A percentile compares a stretch with the other conserved stretches of the same genome.
Evolutionary conservation across 2,113 vertebrate species (phyloP).

Genomic region (Crotalus viridis): DNA sequence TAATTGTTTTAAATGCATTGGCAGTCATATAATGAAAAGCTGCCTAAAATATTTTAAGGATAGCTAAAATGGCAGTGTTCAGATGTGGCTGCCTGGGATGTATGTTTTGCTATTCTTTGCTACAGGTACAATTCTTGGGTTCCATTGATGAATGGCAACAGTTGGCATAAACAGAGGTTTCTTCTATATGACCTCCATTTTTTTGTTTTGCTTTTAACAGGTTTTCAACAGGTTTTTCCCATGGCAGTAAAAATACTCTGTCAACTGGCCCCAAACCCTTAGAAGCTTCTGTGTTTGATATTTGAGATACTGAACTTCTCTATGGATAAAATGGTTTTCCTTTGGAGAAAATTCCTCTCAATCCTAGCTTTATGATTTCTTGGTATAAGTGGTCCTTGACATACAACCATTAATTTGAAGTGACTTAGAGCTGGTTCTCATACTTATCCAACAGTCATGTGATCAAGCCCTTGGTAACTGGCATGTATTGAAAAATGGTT

Average conservation of each 20-base stretch:
- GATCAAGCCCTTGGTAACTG: too few species aligned
- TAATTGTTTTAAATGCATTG: not conserved
- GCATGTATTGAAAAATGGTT: too few species aligned
- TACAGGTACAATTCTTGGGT: not conserved
- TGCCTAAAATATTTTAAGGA: not conserved
- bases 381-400: not conserved
- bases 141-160: not conserved
- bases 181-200: not conserved
- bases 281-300: not conserved
- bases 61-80: not conserved
- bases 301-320: not conserved
- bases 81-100: not conserved
- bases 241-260: not conserved
- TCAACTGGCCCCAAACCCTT: not conserved
- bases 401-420: too few species aligned
- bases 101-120: not conserved
- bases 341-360: not conserved
- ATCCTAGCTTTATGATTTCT: not conserved
- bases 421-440: too few species aligned
- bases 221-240: not conserved
- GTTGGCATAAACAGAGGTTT: not conserved
- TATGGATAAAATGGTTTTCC: not conserved
- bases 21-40: not conserved
- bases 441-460: too few species aligned
- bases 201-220: not conserved